Evolutionary conservation across 2,888 invertebrate genomes (phyloP).

Genomic region (Spisula solida): DNA sequence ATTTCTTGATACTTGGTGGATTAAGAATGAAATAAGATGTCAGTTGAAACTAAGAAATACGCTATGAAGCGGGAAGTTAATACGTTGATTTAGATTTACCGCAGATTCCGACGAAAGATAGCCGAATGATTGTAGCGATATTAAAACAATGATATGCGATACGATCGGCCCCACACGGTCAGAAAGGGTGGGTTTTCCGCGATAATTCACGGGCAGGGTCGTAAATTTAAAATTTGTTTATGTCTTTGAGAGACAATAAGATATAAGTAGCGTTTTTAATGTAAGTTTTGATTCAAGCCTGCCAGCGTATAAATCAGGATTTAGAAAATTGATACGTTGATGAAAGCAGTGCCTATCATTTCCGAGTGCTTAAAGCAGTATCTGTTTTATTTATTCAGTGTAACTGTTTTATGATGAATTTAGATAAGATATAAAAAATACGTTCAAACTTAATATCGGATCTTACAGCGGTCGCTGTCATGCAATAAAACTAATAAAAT

Average conservation of each 20-base stretch:
- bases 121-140: conserved; percentile 61
- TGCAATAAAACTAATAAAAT: conserved; percentile 22
- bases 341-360: conserved; percentile 50
- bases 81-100: conserved; percentile 58
- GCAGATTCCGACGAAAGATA: conserved; percentile 52
- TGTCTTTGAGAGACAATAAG: conserved; percentile 64
- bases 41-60: conserved; percentile 64
- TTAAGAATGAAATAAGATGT: conserved; percentile 69
- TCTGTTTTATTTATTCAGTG: conserved; percentile 49
- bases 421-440: conserved; percentile 32
- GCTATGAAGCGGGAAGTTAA: conserved; percentile 55
- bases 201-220: conserved; percentile 61
- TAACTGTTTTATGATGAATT: conserved; percentile 34
- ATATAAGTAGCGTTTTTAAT: conserved; percentile 56
- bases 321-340: conserved; percentile 49
- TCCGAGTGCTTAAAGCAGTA: conserved; percentile 13
- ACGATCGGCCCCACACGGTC: conserved; percentile 63
- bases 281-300: conserved; percentile 53
- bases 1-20: conserved; percentile 72
- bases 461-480: background rate
- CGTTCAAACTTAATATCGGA: conserved; percentile 15
- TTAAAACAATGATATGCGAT: conserved; percentile 70
- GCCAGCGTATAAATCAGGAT: conserved; percentile 41
- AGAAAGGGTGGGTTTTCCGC: conserved; percentile 38
- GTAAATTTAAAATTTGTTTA: conserved; percentile 72